A percentile compares a stretch with the other conserved stretches of the same genome.
Conservation (phyloP, 2,113 vertebrate genomes). For the Phalacrocorax aristotelis region DNA sequence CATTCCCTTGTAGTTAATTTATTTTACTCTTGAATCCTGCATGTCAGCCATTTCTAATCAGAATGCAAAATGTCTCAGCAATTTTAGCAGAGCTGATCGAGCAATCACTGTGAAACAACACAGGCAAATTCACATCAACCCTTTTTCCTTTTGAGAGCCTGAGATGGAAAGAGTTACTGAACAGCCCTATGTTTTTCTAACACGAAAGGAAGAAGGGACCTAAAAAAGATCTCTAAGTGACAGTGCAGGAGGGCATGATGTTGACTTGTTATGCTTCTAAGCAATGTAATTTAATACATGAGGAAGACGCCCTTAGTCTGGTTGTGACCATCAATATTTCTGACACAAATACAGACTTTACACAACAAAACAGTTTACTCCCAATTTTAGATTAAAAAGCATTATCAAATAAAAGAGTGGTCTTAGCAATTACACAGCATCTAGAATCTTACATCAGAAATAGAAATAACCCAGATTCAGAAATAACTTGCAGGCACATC, state of each 20-base stretch:
- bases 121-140: neutral
- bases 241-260: conserved; percentile 9
- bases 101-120: neutral
- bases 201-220: neutral
- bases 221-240: conserved; percentile 25
- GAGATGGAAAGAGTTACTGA: neutral
- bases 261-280: conserved; percentile 33
- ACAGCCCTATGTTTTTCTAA: neutral
- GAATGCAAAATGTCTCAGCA: neutral
- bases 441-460: conserved; percentile 59
- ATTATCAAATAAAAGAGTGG: conserved; percentile 58
- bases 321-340: conserved; percentile 56
- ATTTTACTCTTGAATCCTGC: neutral
- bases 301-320: conserved; percentile 36
- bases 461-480: conserved; percentile 68
- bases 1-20: neutral
- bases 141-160: neutral
- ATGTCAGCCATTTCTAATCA: neutral
- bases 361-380: conserved; percentile 27
- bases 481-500: conserved; percentile 72
- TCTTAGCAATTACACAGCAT: conserved; percentile 41
- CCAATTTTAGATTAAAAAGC: conserved; percentile 35
- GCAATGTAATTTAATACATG: conserved; percentile 55
- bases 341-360: conserved; percentile 35
- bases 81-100: neutral